phyloP scores from a whole-genome alignment of 1,140 invertebrate species.

The Drosophila kepulauana region DNA sequence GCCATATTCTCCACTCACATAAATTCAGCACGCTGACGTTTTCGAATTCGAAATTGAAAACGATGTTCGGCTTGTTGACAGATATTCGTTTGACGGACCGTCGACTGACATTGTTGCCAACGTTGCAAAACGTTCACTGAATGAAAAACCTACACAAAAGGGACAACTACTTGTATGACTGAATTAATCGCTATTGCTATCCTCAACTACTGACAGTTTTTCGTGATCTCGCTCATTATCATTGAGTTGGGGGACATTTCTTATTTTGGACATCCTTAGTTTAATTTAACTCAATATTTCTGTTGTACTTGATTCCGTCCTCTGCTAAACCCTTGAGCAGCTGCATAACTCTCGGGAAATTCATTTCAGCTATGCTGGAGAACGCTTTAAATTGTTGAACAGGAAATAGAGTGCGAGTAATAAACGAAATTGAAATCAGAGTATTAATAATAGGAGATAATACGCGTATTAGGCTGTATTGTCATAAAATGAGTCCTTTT shows the following conservation, averaged over 20 bases:
- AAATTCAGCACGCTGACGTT: slow-evolving; percentile 54
- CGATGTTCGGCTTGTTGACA: slow-evolving; percentile 73
- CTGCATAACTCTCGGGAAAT: slow-evolving; percentile 15
- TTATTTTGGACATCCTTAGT: slow-evolving; percentile 39
- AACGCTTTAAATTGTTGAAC: neutral
- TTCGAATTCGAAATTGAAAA: slow-evolving; percentile 72
- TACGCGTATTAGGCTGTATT: no score
- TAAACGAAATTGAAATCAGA: neutral
- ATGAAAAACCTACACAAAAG: slow-evolving; percentile 23
- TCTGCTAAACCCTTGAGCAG: slow-evolving; percentile 13
- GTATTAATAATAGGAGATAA: slow-evolving; percentile 21
- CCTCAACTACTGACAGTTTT: slow-evolving; percentile 17
- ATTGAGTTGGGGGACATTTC: slow-evolving; percentile 12
- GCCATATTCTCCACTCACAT: slow-evolving; percentile 30
- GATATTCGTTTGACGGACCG: slow-evolving; percentile 77
- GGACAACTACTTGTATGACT: slow-evolving; percentile 27
- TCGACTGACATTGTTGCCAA: slow-evolving; percentile 60
- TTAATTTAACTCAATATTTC: slow-evolving; percentile 35
- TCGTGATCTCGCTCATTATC: slow-evolving; percentile 38
- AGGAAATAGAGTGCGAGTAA: neutral
- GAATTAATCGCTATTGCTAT: slow-evolving; percentile 26
- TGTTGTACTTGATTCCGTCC: neutral
- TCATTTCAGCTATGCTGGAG: neutral
- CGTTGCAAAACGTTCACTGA: slow-evolving; percentile 33
- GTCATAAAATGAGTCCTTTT: no score